These are phyloP conservation scores for Daphoenositta chrysoptera DNA, from an alignment of 2,113 vertebrate genomes.

Conservation along the genomic window DNA sequence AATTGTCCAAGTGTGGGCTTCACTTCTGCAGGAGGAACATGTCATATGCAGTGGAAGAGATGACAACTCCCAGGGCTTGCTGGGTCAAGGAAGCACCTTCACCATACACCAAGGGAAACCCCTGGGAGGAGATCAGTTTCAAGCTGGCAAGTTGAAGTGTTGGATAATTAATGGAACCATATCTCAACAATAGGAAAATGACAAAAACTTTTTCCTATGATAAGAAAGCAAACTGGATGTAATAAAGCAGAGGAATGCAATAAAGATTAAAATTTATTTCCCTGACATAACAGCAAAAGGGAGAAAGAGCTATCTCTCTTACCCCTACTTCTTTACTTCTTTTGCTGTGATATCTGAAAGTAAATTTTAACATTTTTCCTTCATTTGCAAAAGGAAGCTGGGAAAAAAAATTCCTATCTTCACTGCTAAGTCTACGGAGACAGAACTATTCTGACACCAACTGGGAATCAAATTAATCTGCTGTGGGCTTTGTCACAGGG, in stretches of 20 bases:
- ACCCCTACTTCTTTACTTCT: background rate
- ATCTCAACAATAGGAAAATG: background rate
- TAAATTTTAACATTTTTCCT: background rate
- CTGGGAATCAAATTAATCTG: background rate
- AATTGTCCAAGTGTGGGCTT: background rate
- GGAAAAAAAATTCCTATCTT: background rate
- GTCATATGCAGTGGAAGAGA: background rate
- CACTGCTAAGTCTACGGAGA: background rate
- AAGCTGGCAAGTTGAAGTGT: background rate
- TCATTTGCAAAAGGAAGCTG: background rate
- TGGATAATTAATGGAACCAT: background rate
- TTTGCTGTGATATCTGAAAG: background rate
- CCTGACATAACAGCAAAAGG: background rate
- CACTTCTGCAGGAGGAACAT: background rate
- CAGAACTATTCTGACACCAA: background rate
- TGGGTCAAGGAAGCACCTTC: background rate
- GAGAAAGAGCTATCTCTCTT: background rate
- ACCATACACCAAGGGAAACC: background rate
- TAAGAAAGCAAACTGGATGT: background rate
- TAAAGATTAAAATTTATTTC: background rate
- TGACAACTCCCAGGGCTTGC: background rate
- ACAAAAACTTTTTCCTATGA: background rate
- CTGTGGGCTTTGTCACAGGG: background rate
- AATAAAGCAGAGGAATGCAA: background rate
- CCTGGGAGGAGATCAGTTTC: background rate